Conservation (phyloP, 2,888 invertebrate genomes). For the Hesperia comma region DNA sequence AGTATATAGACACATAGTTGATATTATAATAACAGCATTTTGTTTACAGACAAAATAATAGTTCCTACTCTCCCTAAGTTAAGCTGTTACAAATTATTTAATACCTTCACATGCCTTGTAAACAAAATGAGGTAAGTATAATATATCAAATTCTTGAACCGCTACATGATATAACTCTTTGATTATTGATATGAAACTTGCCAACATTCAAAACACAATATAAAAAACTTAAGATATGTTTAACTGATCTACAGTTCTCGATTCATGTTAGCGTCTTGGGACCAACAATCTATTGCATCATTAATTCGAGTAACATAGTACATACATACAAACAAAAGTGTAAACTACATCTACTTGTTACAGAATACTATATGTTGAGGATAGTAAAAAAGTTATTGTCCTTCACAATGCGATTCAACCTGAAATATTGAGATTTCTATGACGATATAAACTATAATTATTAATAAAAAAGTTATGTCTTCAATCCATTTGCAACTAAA, state of each 20-base stretch:
- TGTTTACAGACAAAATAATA: not conserved
- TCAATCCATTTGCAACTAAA: too few relatives aligned
- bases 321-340: not conserved
- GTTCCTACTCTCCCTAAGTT: too few relatives aligned
- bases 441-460: not conserved
- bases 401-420: not conserved
- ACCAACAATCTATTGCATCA: not conserved
- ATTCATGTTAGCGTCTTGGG: not conserved
- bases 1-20: not conserved
- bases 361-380: not conserved
- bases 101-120: not conserved
- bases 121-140: conserved; percentile 29
- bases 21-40: not conserved
- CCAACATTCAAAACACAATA: conserved; percentile 17
- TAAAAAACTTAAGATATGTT: conserved; percentile 15
- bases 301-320: not conserved
- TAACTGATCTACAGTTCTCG: conserved; percentile 6
- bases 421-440: not conserved
- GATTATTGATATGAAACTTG: conserved; percentile 14
- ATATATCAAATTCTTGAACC: conserved; percentile 39
- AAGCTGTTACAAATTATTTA: too few relatives aligned
- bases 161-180: conserved; percentile 33
- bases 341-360: not conserved
- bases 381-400: not conserved
- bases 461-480: too few relatives aligned